These are phyloP conservation scores for Takifugu bimaculatus DNA, from an alignment of 2,113 vertebrate species.

Conservation along the genomic window DNA sequence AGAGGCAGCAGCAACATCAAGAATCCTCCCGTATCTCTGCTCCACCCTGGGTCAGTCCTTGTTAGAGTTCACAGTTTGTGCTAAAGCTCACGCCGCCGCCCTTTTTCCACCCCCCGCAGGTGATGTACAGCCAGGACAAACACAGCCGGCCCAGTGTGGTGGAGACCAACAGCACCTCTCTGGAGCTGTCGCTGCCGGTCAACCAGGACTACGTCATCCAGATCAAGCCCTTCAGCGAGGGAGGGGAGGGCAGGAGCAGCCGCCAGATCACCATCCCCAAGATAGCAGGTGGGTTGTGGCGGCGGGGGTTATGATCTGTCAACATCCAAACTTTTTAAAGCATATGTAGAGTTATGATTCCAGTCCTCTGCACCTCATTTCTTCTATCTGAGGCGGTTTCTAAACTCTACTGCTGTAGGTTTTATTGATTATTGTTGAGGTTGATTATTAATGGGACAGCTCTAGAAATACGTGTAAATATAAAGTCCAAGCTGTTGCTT, in stretches of 20 bases:
- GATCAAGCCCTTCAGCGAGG: slow-evolving; percentile 92
- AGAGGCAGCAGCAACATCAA: slow-evolving; percentile 13
- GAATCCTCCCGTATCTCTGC: slow-evolving; percentile 15
- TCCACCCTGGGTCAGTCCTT: slow-evolving; percentile 10
- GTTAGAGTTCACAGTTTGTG: slow-evolving; percentile 12
- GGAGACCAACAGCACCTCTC: slow-evolving; percentile 90
- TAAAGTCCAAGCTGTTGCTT: background rate
- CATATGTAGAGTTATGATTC: background rate
- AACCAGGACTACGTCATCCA: slow-evolving; percentile 92
- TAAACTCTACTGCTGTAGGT: background rate
- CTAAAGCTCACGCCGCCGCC: background rate
- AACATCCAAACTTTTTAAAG: too few species aligned
- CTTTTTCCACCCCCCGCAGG: slow-evolving; percentile 68
- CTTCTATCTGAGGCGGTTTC: background rate
- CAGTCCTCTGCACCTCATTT: background rate
- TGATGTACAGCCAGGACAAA: slow-evolving; percentile 89
- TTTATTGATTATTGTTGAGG: background rate
- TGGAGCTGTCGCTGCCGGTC: slow-evolving; percentile 88
- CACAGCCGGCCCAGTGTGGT: slow-evolving; percentile 86
- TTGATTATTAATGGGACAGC: too few species aligned
- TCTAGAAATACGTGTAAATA: background rate
- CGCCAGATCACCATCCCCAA: slow-evolving; percentile 91
- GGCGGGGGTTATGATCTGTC: background rate
- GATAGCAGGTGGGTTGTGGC: slow-evolving; percentile 63
- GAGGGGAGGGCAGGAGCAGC: slow-evolving; percentile 92